phyloP scores from a whole-genome alignment of 53 echinoderm and acorn worm species.

The Paracentrotus lividus region DNA sequence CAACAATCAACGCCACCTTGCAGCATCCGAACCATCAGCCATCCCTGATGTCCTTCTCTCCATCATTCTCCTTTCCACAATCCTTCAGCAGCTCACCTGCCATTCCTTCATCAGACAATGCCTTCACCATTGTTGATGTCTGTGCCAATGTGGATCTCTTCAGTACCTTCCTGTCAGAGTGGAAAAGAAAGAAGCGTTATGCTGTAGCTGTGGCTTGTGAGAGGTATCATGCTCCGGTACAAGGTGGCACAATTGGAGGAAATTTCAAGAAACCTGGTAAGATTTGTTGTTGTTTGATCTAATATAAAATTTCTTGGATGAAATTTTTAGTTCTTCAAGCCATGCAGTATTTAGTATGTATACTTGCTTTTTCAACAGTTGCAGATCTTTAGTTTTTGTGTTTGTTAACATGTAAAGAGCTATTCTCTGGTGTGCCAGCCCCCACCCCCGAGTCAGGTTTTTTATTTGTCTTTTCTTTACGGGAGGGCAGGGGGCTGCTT shows the following conservation, averaged over 20 bases:
- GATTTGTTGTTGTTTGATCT: no score
- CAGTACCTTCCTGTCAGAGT: conserved; percentile 87
- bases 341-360: no score
- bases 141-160: conserved; percentile 91
- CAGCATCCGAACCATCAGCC: neutral
- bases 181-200: conserved; percentile 86
- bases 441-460: no score
- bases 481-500: no score
- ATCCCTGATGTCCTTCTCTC: neutral
- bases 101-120: conserved; percentile 77
- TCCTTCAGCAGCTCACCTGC: conserved; percentile 69
- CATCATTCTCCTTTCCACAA: conserved; percentile 60
- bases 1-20: neutral
- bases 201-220: conserved; percentile 93
- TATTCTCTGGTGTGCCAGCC: no score
- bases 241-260: conserved; percentile 91
- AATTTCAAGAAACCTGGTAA: conserved; percentile 75
- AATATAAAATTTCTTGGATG: no score
- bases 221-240: conserved; percentile 77
- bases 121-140: conserved; percentile 94
- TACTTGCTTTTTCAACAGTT: no score
- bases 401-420: no score
- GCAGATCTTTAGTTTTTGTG: no score
- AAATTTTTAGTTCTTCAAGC: no score
- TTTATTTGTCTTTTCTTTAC: no score